phyloP scores from a whole-genome alignment of 2,797 vertebrate genomes.

The Heliangelus exortis region DNA sequence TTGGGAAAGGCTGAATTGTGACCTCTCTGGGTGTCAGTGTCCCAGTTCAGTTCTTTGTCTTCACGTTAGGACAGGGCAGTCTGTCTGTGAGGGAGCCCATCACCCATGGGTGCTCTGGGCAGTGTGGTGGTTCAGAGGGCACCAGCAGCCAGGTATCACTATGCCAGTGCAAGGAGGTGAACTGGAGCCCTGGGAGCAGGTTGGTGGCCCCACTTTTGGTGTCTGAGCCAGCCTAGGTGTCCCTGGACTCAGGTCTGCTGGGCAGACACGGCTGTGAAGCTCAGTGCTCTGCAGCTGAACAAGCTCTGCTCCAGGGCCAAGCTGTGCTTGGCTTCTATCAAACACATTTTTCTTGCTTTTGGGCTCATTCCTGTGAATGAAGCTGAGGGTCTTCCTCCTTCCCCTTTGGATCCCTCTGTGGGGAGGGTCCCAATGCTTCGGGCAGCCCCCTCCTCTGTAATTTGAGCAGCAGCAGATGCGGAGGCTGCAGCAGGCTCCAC shows the following conservation, averaged over 20 bases:
- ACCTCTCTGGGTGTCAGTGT: background rate
- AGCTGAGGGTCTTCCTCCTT: background rate
- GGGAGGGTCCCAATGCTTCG: background rate
- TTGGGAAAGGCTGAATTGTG: background rate
- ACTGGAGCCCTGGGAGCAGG: accelerated
- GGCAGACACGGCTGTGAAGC: background rate
- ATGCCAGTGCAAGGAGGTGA: background rate
- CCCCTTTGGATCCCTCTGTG: background rate
- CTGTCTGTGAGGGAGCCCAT: background rate
- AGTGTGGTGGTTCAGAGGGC: background rate
- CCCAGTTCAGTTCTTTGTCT: background rate
- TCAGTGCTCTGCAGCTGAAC: too few species aligned
- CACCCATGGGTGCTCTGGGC: accelerated
- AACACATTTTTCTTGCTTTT: background rate
- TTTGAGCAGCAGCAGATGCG: background rate
- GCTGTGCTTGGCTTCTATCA: background rate
- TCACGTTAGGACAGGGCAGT: background rate
- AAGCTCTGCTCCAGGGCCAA: background rate
- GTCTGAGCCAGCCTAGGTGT: background rate
- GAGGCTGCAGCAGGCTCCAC: background rate
- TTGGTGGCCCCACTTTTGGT: background rate
- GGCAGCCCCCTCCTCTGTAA: background rate
- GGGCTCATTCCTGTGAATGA: background rate
- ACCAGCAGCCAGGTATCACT: accelerated
- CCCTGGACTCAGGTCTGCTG: background rate